Evolutionary conservation across 2,888 invertebrate species (phyloP), one percentile per base, ranked within the genome.

Genomic region (Suillia variegata): DNA sequence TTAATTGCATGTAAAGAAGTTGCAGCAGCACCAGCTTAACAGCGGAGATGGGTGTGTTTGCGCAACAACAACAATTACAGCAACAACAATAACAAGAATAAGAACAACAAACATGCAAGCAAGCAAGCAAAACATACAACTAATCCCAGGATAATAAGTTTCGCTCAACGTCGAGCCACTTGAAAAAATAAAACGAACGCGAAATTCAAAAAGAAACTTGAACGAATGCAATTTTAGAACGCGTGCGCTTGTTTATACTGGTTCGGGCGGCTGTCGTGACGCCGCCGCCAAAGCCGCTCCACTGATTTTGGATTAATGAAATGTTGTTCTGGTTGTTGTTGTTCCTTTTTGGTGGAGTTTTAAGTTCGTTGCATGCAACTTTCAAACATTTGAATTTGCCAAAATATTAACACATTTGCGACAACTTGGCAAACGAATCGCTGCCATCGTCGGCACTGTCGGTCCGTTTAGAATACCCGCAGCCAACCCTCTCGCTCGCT

Each of bases 131-230:
- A 64, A 64, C 63, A 61, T 65, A 65, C 64, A 64, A 61, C 67
- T 67, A 69, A 69, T 69, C 67, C 65, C 67, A 59, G 61, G 67
- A 67, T 65, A 62, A 65, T 64, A 62, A 64, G 61, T 67, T 68
- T 24, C 24, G 24, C n/a, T 45, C 18, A 17, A 18, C 18, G 17
- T 66, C 49, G 52, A 51, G 56, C 15, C 62, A 59, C 63, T 65
- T 61, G 58, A 62, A 53, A 61, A 63, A 65, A 51, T 21, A 54
- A n/a, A n/a, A n/a, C n/a, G n/a, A n/a, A n/a, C n/a, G n/a, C 10
- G 15, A 38, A 38, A 38, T 38, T 13, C 6, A 38, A 49, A 53
- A 54, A 57, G 18, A 10, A 33, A 49, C 51, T n/a, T n/a, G 48
- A 58, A 58, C 17, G 18, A 45, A 45, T 53, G 54, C 38, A 49